Evolutionary conservation across 2,888 invertebrate genomes (phyloP), one percentile per base, ranked within the genome.

Genomic region (Helicoverpa assulta): DNA sequence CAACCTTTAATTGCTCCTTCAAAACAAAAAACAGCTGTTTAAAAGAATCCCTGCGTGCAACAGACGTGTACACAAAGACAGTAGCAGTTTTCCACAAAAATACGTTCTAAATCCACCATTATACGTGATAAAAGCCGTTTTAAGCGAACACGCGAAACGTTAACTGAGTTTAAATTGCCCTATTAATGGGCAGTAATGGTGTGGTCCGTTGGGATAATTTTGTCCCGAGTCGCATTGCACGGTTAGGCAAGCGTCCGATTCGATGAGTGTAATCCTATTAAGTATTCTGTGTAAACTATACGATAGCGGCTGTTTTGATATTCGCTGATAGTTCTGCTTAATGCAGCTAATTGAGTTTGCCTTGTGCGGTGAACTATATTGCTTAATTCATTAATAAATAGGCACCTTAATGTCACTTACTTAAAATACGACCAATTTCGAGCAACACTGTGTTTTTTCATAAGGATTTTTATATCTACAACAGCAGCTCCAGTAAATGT

Each of bases 121-220:
- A 88, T 86, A 90, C 89, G 90, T 89, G 88, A 86, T 90, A 87
- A 88, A 88, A 84, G 89, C 85, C 83, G 83, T 85, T 88, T 86
- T 78, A 82, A 83, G 83, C 81, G 87, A 85, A 86, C 88, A 87
- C 87, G 85, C 88, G 85, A 83, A 89, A 88, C 88, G 88, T 82
- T 90, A 87, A 88, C 87, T 85, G 88, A 82, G 86, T 85, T 86
- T 85, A 87, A 90, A 90, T 90, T 89, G 88, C 87, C 89, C 89
- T 87, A 89, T 86, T 89, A 89, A 90, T 89, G 89, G 85, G 81
- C 81, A 85, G 86, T 89, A 87, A 89, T 86, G 85, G 86, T 86
- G 83, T 85, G 86, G 84, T 81, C 76, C 80, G 68, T 62, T 72
- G 80, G 81, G 82, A 80, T 83, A 84, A 86, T 85, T 83, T 66